These are phyloP conservation scores for Cochlearius cochlearius DNA, from an alignment of 2,113 vertebrate genomes.

Conservation along the genomic window DNA sequence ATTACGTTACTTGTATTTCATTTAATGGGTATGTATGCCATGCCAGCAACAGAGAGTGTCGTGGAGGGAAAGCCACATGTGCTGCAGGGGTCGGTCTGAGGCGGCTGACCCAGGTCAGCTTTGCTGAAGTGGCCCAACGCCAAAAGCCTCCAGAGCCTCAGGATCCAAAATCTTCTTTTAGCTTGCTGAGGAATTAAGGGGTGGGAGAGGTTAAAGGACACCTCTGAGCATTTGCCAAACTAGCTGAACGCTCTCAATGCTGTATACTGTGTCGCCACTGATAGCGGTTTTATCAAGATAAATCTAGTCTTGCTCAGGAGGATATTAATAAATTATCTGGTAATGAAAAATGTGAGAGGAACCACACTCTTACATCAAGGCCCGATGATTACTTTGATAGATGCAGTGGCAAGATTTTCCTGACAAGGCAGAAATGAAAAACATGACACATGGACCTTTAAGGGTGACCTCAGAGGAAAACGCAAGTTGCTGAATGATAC, in stretches of 20 bases:
- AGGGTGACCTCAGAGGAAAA: slow-evolving; percentile 82
- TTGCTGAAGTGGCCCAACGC: slow-evolving; percentile 51
- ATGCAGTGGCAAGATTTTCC: slow-evolving; percentile 80
- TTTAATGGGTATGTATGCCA: not conserved
- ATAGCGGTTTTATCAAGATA: slow-evolving; percentile 82
- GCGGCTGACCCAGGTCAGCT: not conserved
- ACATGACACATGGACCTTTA: slow-evolving; percentile 78
- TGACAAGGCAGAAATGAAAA: slow-evolving; percentile 87
- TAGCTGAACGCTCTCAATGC: slow-evolving; percentile 24
- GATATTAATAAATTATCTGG: slow-evolving; percentile 89
- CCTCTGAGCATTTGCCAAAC: not conserved
- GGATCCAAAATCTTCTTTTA: slow-evolving; percentile 26
- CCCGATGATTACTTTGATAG: slow-evolving; percentile 85
- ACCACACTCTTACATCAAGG: slow-evolving; percentile 77
- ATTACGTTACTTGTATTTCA: not conserved
- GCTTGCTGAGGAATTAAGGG: slow-evolving; percentile 47
- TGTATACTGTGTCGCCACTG: slow-evolving; percentile 50
- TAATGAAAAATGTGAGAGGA: slow-evolving; percentile 87
- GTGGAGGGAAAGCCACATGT: not conserved
- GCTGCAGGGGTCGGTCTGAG: not conserved
- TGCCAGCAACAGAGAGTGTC: not conserved
- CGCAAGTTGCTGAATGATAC: slow-evolving; percentile 73
- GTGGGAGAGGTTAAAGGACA: slow-evolving; percentile 55
- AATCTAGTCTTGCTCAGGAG: slow-evolving; percentile 78
- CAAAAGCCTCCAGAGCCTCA: not conserved